phyloP scores from a whole-genome alignment of 2,113 vertebrate species.

The Acanthisitta chloris region DNA sequence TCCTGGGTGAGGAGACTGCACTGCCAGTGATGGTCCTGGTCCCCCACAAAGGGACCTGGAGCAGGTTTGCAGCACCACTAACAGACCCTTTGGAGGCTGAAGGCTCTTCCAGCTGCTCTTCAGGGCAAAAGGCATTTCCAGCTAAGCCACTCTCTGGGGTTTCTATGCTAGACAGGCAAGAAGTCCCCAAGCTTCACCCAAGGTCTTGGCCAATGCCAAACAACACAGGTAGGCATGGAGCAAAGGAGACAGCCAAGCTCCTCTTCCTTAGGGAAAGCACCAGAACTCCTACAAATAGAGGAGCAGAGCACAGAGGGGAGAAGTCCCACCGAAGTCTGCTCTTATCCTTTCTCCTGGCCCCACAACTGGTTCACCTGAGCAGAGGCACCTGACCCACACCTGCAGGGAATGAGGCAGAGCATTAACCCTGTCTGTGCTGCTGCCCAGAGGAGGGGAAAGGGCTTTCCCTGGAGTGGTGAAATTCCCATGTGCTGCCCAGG shows the following conservation, averaged over 20 bases:
- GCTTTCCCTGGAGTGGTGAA: background rate
- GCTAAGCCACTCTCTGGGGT: background rate
- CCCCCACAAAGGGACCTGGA: background rate
- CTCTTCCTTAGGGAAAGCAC: background rate
- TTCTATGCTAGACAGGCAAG: background rate
- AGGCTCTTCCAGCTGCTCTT: background rate
- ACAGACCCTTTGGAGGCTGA: fast-evolving
- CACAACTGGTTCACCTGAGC: background rate
- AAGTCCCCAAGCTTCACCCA: background rate
- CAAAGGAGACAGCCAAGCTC: background rate
- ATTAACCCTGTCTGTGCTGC: background rate
- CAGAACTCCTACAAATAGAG: fast-evolving
- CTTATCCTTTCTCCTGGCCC: background rate
- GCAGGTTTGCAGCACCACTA: background rate
- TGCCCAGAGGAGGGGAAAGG: background rate
- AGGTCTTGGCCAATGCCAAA: background rate
- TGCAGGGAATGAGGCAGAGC: background rate
- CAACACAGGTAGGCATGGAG: background rate
- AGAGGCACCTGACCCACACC: background rate
- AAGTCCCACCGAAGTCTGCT: fast-evolving
- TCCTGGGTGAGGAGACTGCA: fast-evolving
- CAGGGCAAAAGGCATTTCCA: background rate
- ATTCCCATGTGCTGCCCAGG: fast-evolving
- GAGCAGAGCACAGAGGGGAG: fast-evolving
- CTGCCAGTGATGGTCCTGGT: fast-evolving